Conservation (phyloP, 1,140 invertebrate genomes). For the Dolichoris vasculosae region DNA sequence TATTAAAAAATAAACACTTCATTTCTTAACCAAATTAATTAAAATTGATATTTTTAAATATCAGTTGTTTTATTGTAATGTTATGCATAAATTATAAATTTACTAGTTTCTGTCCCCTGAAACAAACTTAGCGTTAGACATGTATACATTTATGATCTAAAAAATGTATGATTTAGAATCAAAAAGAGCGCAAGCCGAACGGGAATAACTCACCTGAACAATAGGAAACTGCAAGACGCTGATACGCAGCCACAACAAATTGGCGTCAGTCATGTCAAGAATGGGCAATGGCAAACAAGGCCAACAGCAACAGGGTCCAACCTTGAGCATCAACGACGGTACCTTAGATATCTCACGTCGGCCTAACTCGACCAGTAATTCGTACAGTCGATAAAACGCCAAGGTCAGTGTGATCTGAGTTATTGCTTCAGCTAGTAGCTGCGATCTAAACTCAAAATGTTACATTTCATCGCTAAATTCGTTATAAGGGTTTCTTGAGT, state of each 20-base stretch:
- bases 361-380: slow-evolving; percentile 67
- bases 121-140: too few species aligned
- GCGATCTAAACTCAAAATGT: slow-evolving; percentile 57
- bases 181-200: background rate
- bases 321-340: slow-evolving; percentile 63
- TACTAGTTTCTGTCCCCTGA: too few species aligned
- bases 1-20: too few species aligned
- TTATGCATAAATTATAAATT: too few species aligned
- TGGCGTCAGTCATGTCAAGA: slow-evolving; percentile 65
- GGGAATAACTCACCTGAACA: slow-evolving; percentile 64
- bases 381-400: slow-evolving; percentile 70
- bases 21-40: too few species aligned
- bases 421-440: slow-evolving; percentile 68
- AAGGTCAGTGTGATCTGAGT: slow-evolving; percentile 69
- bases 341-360: slow-evolving; percentile 63
- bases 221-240: slow-evolving; percentile 69
- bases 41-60: too few species aligned
- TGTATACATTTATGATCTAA: too few species aligned
- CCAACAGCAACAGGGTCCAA: slow-evolving; percentile 73
- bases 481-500: too few species aligned
- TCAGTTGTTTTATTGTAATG: too few species aligned
- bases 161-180: background rate
- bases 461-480: too few species aligned
- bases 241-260: slow-evolving; percentile 69
- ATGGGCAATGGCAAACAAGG: slow-evolving; percentile 70